Evolutionary conservation across 2,888 invertebrate genomes (phyloP), one percentile per base, ranked within the genome.

Genomic region (Lamellibrachia columna): DNA sequence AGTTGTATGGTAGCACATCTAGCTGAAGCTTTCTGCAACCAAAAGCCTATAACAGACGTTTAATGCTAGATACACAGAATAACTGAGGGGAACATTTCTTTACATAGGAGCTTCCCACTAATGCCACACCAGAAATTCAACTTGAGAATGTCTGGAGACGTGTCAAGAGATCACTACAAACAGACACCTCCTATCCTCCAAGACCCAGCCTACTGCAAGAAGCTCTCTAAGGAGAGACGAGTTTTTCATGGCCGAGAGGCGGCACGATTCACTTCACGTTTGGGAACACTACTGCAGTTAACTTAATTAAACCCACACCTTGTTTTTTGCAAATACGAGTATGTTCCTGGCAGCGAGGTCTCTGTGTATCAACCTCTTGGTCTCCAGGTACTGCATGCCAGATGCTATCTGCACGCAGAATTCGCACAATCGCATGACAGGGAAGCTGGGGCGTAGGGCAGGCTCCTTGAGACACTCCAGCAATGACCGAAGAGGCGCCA

Each of bases 271-370:
- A 60, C 11, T 60, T 11, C 15, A 60, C 60, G 3, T 60, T 60
- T 4, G 60, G 60, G 60, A 15, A 4, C 11, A 60, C 60, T 60
- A 60, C 60, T 3, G 75, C 75, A 75, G 75, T 75, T 75, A 22
- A 22, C 75, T 75, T 75, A 6, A 75, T 75, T 75, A 75, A 22
- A 75, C 22, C 6, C 75, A 6, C 75, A 97, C 99, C 97, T 98
- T 98, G 96, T 98, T 98, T 96, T 98, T 98, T 93, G 98, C 98
- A 97, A 99, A 99, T 0, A 99, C 99, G 95, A 99, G 97, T 95
- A 99, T 99, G 97, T 99, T 99, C 95, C 99, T 97, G 58, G 99
- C 99, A 3, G 99, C 99, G 95, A 99, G 97, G 97, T 99, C 99
- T 95, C 99, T 97, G 97, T 99, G 99, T 96, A 99, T 99, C 95